Conservation (phyloP, 2,113 vertebrate genomes). For the Riparia riparia region DNA sequence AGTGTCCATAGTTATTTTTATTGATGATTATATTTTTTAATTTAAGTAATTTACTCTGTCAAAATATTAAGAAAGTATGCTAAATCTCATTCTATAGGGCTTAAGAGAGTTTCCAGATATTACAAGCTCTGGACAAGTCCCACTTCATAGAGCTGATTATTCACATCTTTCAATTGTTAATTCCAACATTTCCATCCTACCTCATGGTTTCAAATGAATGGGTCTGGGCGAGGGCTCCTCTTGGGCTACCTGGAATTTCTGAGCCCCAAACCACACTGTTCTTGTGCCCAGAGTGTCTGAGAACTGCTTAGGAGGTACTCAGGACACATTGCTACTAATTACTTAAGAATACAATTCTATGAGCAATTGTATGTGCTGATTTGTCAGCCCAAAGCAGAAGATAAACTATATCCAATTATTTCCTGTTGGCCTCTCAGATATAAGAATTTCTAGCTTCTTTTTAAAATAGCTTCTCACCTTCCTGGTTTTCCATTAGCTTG, state of each 20-base stretch:
- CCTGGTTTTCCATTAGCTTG: neutral
- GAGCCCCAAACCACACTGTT: neutral
- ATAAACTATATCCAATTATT: neutral
- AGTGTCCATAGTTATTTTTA: neutral
- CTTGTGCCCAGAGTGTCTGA: neutral
- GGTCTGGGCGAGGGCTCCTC: neutral
- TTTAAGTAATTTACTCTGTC: neutral
- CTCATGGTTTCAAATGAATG: neutral
- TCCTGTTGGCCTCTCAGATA: neutral
- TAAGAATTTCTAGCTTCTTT: neutral
- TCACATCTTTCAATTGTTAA: neutral
- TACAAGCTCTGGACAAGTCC: neutral
- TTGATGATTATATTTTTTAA: neutral
- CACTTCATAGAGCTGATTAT: neutral
- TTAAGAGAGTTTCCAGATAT: neutral
- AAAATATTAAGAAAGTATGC: neutral
- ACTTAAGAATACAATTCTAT: neutral
- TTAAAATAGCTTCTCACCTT: neutral
- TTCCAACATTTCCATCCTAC: neutral
- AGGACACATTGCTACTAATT: neutral
- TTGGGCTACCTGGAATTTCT: neutral
- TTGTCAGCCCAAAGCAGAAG: neutral
- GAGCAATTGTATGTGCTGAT: neutral
- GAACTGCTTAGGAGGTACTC: neutral
- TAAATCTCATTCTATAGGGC: neutral